Conservation (phyloP, 53 echinoderm and acorn worm genomes). For the Pentamera pediparva region DNA sequence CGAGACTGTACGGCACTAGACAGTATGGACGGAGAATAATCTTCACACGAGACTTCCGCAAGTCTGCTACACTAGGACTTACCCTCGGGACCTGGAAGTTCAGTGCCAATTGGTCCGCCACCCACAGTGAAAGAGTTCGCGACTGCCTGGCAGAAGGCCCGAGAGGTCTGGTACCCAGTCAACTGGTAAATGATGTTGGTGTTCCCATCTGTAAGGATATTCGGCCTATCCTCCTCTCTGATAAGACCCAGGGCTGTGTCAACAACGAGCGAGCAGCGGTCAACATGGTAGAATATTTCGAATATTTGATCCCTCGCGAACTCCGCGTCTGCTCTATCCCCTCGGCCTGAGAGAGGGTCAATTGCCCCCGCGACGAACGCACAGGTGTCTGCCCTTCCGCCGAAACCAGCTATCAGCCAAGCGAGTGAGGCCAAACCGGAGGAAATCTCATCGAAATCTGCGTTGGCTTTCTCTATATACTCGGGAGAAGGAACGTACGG, state of each 20-base stretch:
- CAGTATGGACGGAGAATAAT: too few species aligned
- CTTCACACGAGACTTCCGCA: too few species aligned
- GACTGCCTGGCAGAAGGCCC: slow-evolving; percentile 1
- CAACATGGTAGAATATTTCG: not conserved
- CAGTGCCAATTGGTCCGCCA: too few species aligned
- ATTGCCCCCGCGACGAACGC: not conserved
- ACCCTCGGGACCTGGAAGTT: too few species aligned
- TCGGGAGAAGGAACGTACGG: slow-evolving; percentile 4
- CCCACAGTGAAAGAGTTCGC: too few species aligned
- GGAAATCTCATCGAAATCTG: not conserved
- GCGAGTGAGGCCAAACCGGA: not conserved
- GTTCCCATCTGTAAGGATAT: not conserved
- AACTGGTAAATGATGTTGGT: slow-evolving; percentile 4
- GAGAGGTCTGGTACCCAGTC: slow-evolving; percentile 1
- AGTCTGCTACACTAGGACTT: too few species aligned
- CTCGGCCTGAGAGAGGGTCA: not conserved
- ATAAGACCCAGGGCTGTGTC: not conserved
- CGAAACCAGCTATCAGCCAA: not conserved
- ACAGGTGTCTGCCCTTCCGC: not conserved
- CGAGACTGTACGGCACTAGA: too few species aligned
- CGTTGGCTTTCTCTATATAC: not conserved
- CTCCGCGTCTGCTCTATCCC: not conserved
- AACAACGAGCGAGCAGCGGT: not conserved
- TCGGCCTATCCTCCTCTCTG: not conserved
- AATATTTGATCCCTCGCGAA: not conserved